Conservation (phyloP, 1,140 invertebrate species). For the Trichogramma pretiosum region DNA sequence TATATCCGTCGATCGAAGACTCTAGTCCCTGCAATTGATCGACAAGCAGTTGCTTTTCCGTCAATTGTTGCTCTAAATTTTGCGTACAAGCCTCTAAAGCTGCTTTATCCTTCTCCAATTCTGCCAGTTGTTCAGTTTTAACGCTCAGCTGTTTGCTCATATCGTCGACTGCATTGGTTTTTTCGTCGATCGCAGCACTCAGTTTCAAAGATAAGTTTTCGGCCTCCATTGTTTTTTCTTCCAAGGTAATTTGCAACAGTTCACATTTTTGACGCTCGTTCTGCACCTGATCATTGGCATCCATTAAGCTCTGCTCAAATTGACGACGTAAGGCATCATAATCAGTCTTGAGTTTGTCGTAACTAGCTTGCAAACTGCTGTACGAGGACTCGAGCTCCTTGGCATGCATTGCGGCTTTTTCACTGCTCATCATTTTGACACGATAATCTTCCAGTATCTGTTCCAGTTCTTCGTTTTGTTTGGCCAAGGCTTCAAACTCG, state of each 20-base stretch:
- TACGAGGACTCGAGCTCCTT: conserved; percentile 22
- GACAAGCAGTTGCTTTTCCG: neutral
- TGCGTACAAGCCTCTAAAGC: conserved; percentile 27
- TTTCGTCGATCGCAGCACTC: conserved; percentile 7
- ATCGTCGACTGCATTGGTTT: neutral
- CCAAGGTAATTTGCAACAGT: conserved; percentile 22
- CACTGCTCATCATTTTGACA: conserved; percentile 21
- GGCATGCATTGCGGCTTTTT: conserved; percentile 1
- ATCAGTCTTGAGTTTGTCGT: conserved; percentile 29
- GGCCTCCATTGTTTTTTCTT: conserved; percentile 11
- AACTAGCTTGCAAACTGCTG: conserved; percentile 18
- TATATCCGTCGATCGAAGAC: conserved; percentile 5
- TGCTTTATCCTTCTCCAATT: too few relatives aligned
- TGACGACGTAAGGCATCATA: conserved; percentile 26
- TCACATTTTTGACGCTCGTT: conserved; percentile 26
- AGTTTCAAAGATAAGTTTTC: too few relatives aligned
- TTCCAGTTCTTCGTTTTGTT: conserved; percentile 66
- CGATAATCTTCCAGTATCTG: conserved; percentile 52
- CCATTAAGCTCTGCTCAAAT: conserved; percentile 31
- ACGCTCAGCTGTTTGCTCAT: too few relatives aligned
- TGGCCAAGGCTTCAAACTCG: conserved; percentile 52
- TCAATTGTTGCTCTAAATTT: conserved; percentile 31
- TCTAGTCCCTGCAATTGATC: conserved; percentile 16
- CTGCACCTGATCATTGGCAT: conserved; percentile 32
- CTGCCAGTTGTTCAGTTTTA: conserved; percentile 34